Evolutionary conservation across 2,888 invertebrate species (phyloP), one percentile per base, ranked within the genome.

Genomic region (Entomobrya multifasciata): DNA sequence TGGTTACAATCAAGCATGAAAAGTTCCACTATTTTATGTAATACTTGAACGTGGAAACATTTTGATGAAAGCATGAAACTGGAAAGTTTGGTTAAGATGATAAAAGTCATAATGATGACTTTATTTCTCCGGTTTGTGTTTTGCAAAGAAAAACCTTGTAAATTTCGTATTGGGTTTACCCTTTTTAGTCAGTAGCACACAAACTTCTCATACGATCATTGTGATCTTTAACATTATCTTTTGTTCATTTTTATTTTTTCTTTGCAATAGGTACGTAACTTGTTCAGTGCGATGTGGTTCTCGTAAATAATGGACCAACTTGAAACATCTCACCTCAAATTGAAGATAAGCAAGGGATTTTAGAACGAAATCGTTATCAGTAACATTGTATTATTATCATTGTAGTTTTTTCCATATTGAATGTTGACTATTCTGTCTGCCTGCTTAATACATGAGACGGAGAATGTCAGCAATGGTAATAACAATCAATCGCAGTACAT

Each of bases 41-140:
- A n/a, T n/a, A n/a, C n/a, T n/a, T n/a, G 5, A 27, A 52, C 13
- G 0, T 47, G 0, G 30, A 74, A 74, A 74, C n/a, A 30, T 49
- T 11, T 52, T 27, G 47, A 74, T 74, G 49, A 22, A 74, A 52
- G 47, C 22, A 30, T 57, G 72, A 72, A 81, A 81, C 81, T 81
- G 72, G 76, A 76, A 74, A 62, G 62, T 74, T 76, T 27, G 25
- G 74, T 67, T 36, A 49, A 15, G 67, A 67, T 44, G 44, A 67
- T 41, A 67, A 67, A 57, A 57, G 15, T 30, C 36, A 44, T 74
- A 49, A 74, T 72, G 30, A 52, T 47, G 74, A 15, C 52, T 74
- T 74, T 74, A 49, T 47, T 72, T 70, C 49, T 72, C 49, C 72
- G 49, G 47, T 49, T 27, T 27, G 49, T 11, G 41, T 13, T 30